Evolutionary conservation across 1,140 invertebrate species (phyloP).

Genomic region (Oncopodura yosiiana): DNA sequence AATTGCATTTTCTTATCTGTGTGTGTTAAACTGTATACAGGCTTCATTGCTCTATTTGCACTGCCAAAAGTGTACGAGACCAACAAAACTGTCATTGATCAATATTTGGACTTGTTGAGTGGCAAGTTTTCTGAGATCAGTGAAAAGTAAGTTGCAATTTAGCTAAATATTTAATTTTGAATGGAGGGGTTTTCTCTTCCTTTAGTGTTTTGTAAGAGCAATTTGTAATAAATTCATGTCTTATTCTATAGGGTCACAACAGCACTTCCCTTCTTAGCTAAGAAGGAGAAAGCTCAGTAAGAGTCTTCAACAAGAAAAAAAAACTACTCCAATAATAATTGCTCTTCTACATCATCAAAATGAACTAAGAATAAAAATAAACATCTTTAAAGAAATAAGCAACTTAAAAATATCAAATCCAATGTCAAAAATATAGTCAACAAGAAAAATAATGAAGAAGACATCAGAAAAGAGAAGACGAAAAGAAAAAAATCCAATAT

Average conservation of each 20-base stretch:
- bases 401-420: not conserved
- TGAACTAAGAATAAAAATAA: not conserved
- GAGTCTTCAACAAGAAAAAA: slow-evolving; percentile 6
- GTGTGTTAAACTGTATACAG: too few relatives aligned
- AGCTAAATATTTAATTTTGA: slow-evolving; percentile 1
- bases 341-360: not conserved
- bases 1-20: too few relatives aligned
- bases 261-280: slow-evolving; percentile 78
- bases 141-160: slow-evolving; percentile 58
- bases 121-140: slow-evolving; percentile 80
- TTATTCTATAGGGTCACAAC: slow-evolving; percentile 66
- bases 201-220: not conserved
- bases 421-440: not conserved
- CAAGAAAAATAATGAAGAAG: not conserved
- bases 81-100: slow-evolving; percentile 93
- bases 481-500: too few relatives aligned
- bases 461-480: slow-evolving; percentile 4
- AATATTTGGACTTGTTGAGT: slow-evolving; percentile 76
- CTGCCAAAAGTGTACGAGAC: slow-evolving; percentile 96
- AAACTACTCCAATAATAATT: not conserved
- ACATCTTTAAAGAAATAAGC: too few relatives aligned
- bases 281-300: slow-evolving; percentile 77
- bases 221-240: slow-evolving; percentile 20
- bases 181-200: slow-evolving; percentile 1
- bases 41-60: slow-evolving; percentile 83